Conservation (phyloP, 2,888 invertebrate species). For the Microplitis deprimator region DNA sequence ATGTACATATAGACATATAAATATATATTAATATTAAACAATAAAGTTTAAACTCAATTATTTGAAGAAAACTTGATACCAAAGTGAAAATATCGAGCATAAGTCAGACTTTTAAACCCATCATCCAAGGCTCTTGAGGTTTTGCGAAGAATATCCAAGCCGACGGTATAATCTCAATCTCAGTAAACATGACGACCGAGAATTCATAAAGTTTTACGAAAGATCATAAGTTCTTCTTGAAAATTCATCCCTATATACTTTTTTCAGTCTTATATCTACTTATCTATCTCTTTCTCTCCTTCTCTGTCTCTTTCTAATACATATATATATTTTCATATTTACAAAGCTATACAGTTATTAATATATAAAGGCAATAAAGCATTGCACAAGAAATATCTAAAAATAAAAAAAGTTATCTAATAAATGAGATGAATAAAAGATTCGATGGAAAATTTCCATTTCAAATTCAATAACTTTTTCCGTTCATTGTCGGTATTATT, state of each 20-base stretch:
- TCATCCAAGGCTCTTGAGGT: conserved; percentile 13
- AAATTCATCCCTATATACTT: conserved; percentile 12
- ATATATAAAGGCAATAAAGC: background rate
- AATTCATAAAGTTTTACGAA: conserved; percentile 41
- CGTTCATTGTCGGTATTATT: background rate
- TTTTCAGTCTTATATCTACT: background rate
- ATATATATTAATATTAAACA: too few species aligned
- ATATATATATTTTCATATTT: conserved; percentile 15
- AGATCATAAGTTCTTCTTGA: conserved; percentile 12
- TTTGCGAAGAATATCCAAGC: background rate
- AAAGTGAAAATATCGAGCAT: conserved; percentile 28
- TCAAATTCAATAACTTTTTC: background rate
- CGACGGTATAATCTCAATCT: conserved; percentile 15
- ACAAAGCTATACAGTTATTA: conserved; percentile 1
- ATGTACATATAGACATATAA: too few species aligned
- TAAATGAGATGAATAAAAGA: background rate
- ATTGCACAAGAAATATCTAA: background rate
- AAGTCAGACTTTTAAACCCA: conserved; percentile 6
- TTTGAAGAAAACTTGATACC: background rate
- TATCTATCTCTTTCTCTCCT: background rate
- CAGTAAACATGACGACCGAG: conserved; percentile 28
- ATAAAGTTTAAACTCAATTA: conserved; percentile 1
- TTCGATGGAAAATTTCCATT: background rate
- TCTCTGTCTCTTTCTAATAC: conserved; percentile 22
- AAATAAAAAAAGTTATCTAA: background rate